Evolutionary conservation across 2,888 invertebrate genomes (phyloP), one percentile per base, ranked within the genome.

Genomic region (Chrysolina oricalcia): DNA sequence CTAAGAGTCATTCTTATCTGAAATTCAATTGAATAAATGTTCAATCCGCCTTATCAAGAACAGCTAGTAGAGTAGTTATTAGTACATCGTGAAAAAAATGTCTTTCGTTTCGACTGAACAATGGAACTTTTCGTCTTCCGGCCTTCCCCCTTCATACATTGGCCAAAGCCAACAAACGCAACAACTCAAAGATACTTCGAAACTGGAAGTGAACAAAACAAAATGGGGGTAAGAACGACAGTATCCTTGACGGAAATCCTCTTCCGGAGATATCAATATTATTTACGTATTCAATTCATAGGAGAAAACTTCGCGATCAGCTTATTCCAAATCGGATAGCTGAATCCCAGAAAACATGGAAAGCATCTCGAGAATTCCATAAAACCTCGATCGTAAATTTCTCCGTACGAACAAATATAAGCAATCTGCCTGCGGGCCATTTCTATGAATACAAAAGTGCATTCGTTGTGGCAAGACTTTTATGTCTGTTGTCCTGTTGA

Each of bases 401-500:
- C 17, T 23, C 35, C 35, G 15, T 35, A 27, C 35, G 59, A 59
- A 59, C 35, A 59, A 59, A 59, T 59, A 59, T 59, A 35, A n/a
- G 59, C 59, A 62, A 66, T 66, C 65, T 66, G 15, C 35, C 53
- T 67, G 46, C 15, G 10, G 48, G 67, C 40, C 59, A 17, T 59
- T 74, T 70, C 74, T 64, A 70, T 56, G 67, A 73, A 73, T 73
- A 73, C 63, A 71, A 64, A 71, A 68, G 53, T 73, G 70, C 68
- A 76, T 73, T 71, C 64, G 27, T 69, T 65, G 43, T 27, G 56
- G 67, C 46, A 64, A 63, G 53, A 66, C 67, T 76, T 76, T 74
- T 76, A 72, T 72, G 70, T 69, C 59, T 50, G 50, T 68, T 69
- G 73, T 73, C 72, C 71, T 76, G 69, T 72, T 74, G 67, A 66